These are phyloP conservation scores for Enteromius argenteus DNA, from an alignment of 2,797 vertebrate genomes.

Conservation along the genomic window DNA sequence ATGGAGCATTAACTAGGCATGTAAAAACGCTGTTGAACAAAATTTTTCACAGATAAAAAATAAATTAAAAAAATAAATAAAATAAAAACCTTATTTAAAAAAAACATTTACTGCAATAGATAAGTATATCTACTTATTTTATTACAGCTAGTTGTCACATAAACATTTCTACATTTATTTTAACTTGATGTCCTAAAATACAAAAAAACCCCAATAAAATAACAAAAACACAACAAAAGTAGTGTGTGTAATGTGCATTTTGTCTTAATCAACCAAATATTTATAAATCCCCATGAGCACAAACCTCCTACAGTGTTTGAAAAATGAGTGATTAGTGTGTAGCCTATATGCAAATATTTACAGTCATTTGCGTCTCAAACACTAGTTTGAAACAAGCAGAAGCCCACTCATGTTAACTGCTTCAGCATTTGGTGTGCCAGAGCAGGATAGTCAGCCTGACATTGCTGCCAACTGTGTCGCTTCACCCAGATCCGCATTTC, in stretches of 20 bases:
- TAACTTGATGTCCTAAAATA: too few relatives aligned
- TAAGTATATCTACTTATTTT: too few relatives aligned
- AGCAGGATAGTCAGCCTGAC: not conserved
- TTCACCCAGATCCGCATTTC: constrained; percentile 1
- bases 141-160: too few relatives aligned
- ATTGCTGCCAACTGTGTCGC: constrained; percentile 9
- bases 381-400: constrained; percentile 31
- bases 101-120: too few relatives aligned
- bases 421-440: constrained; percentile 23
- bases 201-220: too few relatives aligned
- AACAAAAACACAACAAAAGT: too few relatives aligned
- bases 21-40: too few relatives aligned
- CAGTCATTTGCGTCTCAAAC: constrained; percentile 34
- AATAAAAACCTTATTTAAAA: too few relatives aligned
- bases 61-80: too few relatives aligned
- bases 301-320: not conserved
- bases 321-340: constrained; percentile 14
- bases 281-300: not conserved
- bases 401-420: constrained; percentile 32
- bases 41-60: not conserved
- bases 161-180: too few relatives aligned
- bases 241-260: not conserved
- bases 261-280: not conserved
- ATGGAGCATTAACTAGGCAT: too few relatives aligned
- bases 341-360: constrained; percentile 35